phyloP scores from a whole-genome alignment of 2,113 vertebrate species.

The Pampusana beccarii region DNA sequence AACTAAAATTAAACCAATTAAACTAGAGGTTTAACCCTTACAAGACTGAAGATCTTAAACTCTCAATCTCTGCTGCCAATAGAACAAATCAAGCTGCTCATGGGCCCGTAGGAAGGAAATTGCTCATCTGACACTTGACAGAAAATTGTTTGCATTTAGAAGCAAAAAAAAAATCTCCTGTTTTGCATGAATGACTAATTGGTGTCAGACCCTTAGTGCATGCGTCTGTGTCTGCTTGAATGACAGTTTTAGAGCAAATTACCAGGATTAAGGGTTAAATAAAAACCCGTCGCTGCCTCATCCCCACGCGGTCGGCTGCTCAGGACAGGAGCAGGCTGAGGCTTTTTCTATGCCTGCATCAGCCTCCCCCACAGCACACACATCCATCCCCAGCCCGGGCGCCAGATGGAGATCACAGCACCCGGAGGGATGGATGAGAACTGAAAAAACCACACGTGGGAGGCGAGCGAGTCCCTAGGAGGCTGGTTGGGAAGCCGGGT shows the following conservation, averaged over 20 bases:
- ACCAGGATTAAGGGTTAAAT: not conserved
- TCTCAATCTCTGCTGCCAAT: accelerated
- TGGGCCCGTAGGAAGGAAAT: not conserved
- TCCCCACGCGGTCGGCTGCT: not conserved
- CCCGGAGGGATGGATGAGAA: not conserved
- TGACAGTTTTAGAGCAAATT: accelerated
- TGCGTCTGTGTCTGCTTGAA: not conserved
- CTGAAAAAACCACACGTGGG: not conserved
- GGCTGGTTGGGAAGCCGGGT: accelerated
- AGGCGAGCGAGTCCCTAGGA: not conserved
- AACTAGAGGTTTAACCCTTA: not conserved
- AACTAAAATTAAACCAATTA: not conserved
- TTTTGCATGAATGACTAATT: not conserved
- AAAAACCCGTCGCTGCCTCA: not conserved
- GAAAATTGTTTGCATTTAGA: not conserved
- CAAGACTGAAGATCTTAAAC: not conserved
- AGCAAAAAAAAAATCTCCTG: not conserved
- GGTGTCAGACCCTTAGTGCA: not conserved
- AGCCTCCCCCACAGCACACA: not conserved
- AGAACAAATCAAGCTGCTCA: not conserved
- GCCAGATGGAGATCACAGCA: not conserved
- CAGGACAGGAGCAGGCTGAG: not conserved
- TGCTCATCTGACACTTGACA: not conserved
- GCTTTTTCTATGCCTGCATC: not conserved
- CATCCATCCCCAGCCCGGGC: not conserved